phyloP scores from a whole-genome alignment of 1,140 invertebrate genomes.

The Littorina saxatilis region DNA sequence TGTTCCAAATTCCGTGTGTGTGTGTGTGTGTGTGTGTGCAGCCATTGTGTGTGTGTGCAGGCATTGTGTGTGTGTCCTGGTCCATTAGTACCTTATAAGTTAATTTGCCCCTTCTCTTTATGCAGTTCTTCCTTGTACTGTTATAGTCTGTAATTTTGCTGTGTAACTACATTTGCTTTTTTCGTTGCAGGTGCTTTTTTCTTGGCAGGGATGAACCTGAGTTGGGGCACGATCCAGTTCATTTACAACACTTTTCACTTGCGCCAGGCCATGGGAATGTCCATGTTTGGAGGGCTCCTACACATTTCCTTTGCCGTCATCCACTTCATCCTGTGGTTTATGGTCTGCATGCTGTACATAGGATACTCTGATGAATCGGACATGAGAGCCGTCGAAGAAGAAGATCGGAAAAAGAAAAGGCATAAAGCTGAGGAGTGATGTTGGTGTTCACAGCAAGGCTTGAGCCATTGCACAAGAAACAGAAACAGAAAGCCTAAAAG shows the following conservation, averaged over 20 bases:
- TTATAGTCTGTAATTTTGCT: background rate
- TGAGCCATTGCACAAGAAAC: too few species aligned
- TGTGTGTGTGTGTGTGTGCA: too few species aligned
- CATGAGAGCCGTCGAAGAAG: background rate
- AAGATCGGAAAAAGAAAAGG: background rate
- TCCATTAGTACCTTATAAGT: too few species aligned
- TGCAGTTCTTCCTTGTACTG: background rate
- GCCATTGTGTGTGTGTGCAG: too few species aligned
- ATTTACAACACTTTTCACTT: constrained; percentile 24
- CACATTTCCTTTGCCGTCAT: background rate
- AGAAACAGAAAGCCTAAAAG: too few species aligned
- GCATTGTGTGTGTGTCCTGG: too few species aligned
- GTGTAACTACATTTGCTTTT: background rate
- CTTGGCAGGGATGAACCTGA: constrained; percentile 25
- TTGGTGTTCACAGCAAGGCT: too few species aligned
- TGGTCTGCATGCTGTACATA: constrained; percentile 14
- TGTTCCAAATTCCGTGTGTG: too few species aligned
- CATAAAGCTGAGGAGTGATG: too few species aligned
- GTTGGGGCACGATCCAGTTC: constrained; percentile 19
- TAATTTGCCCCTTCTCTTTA: background rate
- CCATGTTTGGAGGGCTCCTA: background rate
- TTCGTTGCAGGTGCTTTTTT: constrained; percentile 23
- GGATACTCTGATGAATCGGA: constrained; percentile 11
- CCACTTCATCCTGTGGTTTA: constrained; percentile 26
- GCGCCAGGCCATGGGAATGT: background rate